phyloP scores from a whole-genome alignment of 2,888 invertebrate species.

The Flabesymbios commensalis region DNA sequence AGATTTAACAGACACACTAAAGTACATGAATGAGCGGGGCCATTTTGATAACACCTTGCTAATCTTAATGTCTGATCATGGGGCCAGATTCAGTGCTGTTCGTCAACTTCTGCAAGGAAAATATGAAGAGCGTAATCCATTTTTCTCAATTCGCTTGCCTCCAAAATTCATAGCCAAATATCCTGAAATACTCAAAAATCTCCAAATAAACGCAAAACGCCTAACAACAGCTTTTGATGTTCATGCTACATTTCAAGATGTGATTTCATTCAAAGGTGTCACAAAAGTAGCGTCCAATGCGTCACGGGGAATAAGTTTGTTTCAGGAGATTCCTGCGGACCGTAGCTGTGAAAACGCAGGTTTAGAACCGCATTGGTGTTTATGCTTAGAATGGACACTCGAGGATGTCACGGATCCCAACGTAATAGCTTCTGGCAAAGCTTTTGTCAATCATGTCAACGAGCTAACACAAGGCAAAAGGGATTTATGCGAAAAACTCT shows the following conservation, averaged over 20 bases:
- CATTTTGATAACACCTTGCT: constrained; percentile 79
- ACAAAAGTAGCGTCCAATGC: constrained; percentile 44
- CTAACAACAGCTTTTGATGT: constrained; percentile 89
- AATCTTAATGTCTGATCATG: constrained; percentile 92
- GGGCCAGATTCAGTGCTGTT: constrained; percentile 76
- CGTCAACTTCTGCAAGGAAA: constrained; percentile 88
- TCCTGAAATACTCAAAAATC: constrained; percentile 68
- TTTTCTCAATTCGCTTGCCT: constrained; percentile 81
- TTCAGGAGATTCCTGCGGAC: constrained; percentile 66
- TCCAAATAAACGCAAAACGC: constrained; percentile 69
- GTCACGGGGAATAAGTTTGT: constrained; percentile 49
- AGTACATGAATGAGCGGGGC: constrained; percentile 66
- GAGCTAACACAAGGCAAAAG: constrained; percentile 12
- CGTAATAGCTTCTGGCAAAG: constrained; percentile 16
- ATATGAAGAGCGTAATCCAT: constrained; percentile 86
- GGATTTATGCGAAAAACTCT: constrained; percentile 16
- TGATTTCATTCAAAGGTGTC: constrained; percentile 61
- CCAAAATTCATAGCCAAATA: constrained; percentile 70
- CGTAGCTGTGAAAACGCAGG: constrained; percentile 85
- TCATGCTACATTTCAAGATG: constrained; percentile 76
- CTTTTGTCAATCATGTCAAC: constrained; percentile 24
- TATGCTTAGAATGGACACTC: constrained; percentile 81
- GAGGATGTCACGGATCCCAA: constrained; percentile 64
- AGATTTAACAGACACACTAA: constrained; percentile 68
- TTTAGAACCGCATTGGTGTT: constrained; percentile 95